A percentile compares a stretch with the other conserved stretches of the same genome.
Conservation (phyloP, 2,113 vertebrate genomes). For the Crocuta crocuta region DNA sequence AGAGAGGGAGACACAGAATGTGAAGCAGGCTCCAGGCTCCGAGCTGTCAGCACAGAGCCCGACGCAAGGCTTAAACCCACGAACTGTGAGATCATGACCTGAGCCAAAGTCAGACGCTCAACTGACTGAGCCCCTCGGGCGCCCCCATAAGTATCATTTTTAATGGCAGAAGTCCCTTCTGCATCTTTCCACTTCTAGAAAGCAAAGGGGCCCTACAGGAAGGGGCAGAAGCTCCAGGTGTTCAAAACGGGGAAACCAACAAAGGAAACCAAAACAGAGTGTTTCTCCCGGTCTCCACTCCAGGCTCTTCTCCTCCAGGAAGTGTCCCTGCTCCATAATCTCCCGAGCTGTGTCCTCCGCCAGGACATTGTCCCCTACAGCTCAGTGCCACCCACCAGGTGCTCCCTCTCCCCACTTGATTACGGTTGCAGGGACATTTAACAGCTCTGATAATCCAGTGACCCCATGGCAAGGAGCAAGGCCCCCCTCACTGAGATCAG, state of each 20-base stretch:
- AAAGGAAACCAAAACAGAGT: too few species aligned
- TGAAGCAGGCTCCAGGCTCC: neutral
- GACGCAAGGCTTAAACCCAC: neutral
- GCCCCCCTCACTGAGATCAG: neutral
- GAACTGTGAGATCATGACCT: neutral
- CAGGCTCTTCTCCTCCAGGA: neutral
- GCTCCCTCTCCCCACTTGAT: neutral
- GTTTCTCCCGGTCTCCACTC: neutral
- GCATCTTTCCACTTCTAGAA: neutral
- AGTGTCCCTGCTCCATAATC: constrained; percentile 44
- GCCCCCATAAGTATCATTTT: neutral
- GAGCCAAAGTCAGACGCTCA: neutral
- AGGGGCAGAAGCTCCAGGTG: neutral
- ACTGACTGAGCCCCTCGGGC: too few species aligned
- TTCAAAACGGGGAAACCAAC: neutral
- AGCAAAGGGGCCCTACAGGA: neutral
- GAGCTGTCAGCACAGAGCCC: neutral
- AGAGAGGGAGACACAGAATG: neutral
- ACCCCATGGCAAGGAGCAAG: neutral
- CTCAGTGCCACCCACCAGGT: accelerated
- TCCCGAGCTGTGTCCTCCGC: neutral
- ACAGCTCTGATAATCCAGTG: neutral
- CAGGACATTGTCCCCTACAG: neutral
- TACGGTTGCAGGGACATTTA: neutral
- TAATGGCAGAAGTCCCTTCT: neutral